Conservation (phyloP, 1,140 invertebrate species). For the Anastrepha obliqua region DNA sequence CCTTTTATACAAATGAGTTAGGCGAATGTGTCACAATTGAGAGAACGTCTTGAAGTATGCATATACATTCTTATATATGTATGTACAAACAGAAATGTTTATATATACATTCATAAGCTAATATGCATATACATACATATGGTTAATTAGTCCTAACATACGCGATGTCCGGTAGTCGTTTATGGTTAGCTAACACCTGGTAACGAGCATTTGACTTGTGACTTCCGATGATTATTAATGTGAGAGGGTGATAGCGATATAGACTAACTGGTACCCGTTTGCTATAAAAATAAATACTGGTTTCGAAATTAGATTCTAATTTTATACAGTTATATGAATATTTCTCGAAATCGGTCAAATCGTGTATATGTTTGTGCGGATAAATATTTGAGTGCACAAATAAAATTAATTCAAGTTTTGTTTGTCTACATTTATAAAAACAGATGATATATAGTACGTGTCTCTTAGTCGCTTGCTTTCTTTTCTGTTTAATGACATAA, state of each 20-base stretch:
- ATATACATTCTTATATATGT: not conserved
- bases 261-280: not conserved
- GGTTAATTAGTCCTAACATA: not conserved
- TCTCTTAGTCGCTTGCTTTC: too few relatives aligned
- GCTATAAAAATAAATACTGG: not conserved
- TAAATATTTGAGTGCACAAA: too few relatives aligned
- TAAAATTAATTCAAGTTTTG: too few relatives aligned
- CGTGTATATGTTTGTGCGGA: too few relatives aligned
- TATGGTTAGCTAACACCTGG: not conserved
- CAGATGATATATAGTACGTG: too few relatives aligned
- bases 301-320: constrained; percentile 31
- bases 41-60: not conserved
- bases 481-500: too few relatives aligned
- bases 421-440: too few relatives aligned
- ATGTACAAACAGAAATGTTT: not conserved
- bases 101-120: too few relatives aligned
- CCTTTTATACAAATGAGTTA: constrained; percentile 31
- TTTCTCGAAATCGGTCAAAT: not conserved
- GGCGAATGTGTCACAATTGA: not conserved
- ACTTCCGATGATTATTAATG: not conserved
- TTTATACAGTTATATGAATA: not conserved
- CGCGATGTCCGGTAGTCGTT: not conserved
- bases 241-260: not conserved
- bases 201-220: not conserved
- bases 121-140: not conserved